Evolutionary conservation across 1,140 invertebrate genomes (phyloP).

Genomic region (Caenorhabditis remanei): DNA sequence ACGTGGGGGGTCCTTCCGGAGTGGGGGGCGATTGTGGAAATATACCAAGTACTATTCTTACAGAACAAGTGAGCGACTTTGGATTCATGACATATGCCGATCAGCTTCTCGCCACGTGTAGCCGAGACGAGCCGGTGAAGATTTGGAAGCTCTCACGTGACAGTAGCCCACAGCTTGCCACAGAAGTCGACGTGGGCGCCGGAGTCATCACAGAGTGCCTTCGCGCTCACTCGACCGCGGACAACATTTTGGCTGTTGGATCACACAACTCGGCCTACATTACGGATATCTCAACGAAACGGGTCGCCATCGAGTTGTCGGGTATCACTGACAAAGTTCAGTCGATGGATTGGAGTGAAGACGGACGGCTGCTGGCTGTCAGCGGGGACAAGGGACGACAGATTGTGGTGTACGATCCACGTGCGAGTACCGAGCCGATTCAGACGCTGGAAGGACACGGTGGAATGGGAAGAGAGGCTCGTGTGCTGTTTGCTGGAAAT

Average conservation of each 20-base stretch:
- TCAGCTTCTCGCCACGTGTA: constrained; percentile 78
- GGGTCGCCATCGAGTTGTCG: constrained; percentile 62
- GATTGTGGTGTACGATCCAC: constrained; percentile 68
- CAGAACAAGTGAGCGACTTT: constrained; percentile 79
- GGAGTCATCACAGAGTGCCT: constrained; percentile 61
- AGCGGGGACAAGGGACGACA: constrained; percentile 70
- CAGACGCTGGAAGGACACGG: constrained; percentile 60
- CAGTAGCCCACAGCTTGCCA: constrained; percentile 34
- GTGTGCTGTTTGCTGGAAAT: constrained; percentile 78
- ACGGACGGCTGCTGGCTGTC: constrained; percentile 66
- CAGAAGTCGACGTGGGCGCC: constrained; percentile 47
- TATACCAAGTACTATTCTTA: too few species aligned
- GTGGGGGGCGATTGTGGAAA: too few species aligned
- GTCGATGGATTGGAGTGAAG: constrained; percentile 68
- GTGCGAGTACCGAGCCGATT: constrained; percentile 64
- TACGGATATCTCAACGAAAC: constrained; percentile 73
- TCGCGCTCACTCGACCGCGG: constrained; percentile 67
- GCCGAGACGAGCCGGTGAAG: constrained; percentile 74
- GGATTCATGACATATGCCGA: constrained; percentile 79
- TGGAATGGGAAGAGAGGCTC: constrained; percentile 69
- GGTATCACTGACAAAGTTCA: constrained; percentile 64
- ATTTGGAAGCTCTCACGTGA: constrained; percentile 59
- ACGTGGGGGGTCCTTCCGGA: too few species aligned
- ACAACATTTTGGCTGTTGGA: constrained; percentile 71
- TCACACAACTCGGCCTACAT: constrained; percentile 72